Percentiles rank a stretch among this genome's conserved stretches.
Evolutionary conservation across 2,888 invertebrate genomes (phyloP).

Genomic region (Dolichopus griseipennis): DNA sequence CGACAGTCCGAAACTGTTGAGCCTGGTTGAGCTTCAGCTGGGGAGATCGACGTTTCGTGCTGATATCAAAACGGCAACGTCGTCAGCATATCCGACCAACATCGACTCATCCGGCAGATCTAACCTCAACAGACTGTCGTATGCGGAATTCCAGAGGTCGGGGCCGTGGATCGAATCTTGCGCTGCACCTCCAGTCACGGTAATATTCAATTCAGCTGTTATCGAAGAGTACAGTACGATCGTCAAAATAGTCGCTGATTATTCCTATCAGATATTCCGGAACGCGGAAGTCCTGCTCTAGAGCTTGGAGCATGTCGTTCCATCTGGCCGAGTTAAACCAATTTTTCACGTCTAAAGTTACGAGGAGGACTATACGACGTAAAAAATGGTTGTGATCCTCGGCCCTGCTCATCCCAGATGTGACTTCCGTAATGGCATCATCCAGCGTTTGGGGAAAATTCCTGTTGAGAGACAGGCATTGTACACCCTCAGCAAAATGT

Average conservation of each 20-base stretch:
- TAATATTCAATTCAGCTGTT: slow-evolving; percentile 2
- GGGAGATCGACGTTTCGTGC: too few species aligned
- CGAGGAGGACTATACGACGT: slow-evolving; percentile 8
- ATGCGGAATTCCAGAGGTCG: not conserved
- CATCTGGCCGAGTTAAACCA: slow-evolving; percentile 13
- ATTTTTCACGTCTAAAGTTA: slow-evolving; percentile 9
- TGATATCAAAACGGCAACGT: too few species aligned
- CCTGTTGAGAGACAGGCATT: too few species aligned
- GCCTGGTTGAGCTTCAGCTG: too few species aligned
- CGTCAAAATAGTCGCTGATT: not conserved
- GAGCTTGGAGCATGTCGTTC: slow-evolving; percentile 2
- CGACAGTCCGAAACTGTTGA: too few species aligned
- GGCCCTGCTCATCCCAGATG: too few species aligned
- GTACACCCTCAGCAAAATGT: too few species aligned
- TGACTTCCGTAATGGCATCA: too few species aligned
- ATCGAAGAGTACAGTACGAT: slow-evolving; percentile 8
- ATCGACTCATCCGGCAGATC: not conserved
- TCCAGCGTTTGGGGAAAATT: too few species aligned
- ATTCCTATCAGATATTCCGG: slow-evolving; percentile 9
- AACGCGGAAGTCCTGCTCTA: slow-evolving; percentile 6
- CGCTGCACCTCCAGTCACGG: not conserved
- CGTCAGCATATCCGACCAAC: too few species aligned
- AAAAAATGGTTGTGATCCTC: too few species aligned
- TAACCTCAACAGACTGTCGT: not conserved
- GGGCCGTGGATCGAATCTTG: not conserved